These are phyloP conservation scores for Sisyra nigra DNA, from an alignment of 2,888 invertebrate species.

Conservation along the genomic window DNA sequence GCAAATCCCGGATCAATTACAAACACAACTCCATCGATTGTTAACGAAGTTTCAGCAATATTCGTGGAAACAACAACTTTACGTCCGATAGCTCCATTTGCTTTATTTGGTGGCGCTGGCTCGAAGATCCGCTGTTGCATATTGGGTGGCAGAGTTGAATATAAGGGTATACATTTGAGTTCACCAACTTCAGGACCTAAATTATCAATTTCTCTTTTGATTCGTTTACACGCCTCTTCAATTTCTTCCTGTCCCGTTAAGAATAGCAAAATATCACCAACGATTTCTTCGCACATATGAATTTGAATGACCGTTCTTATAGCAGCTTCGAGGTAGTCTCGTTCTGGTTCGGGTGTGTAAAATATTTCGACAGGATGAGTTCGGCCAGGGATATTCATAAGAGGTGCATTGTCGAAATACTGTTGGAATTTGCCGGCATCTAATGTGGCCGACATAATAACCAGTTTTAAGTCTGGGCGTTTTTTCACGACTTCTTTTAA, in stretches of 20 bases:
- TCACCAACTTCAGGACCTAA: conserved; percentile 94
- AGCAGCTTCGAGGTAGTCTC: conserved; percentile 96
- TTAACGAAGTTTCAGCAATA: conserved; percentile 97
- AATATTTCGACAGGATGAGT: conserved; percentile 96
- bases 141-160: conserved; percentile 95
- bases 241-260: conserved; percentile 88
- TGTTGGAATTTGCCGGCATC: conserved; percentile 99
- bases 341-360: conserved; percentile 96
- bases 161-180: conserved; percentile 93
- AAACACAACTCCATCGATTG: conserved; percentile 98
- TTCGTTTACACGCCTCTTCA: conserved; percentile 96
- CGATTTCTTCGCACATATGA: conserved; percentile 87
- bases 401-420: conserved; percentile 95
- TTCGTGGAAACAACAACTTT: conserved; percentile 96
- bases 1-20: conserved; percentile 99
- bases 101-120: conserved; percentile 68
- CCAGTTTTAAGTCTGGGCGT: conserved; percentile 81
- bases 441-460: conserved; percentile 98
- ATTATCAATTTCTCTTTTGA: conserved; percentile 91
- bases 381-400: conserved; percentile 96
- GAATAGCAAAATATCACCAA: conserved; percentile 86
- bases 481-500: conserved; percentile 93
- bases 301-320: conserved; percentile 91
- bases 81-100: conserved; percentile 55
- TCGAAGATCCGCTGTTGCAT: conserved; percentile 96